Base-by-base conservation (phyloP, 1,140 invertebrate species). In the Dolichoris vasculosae region DNA sequence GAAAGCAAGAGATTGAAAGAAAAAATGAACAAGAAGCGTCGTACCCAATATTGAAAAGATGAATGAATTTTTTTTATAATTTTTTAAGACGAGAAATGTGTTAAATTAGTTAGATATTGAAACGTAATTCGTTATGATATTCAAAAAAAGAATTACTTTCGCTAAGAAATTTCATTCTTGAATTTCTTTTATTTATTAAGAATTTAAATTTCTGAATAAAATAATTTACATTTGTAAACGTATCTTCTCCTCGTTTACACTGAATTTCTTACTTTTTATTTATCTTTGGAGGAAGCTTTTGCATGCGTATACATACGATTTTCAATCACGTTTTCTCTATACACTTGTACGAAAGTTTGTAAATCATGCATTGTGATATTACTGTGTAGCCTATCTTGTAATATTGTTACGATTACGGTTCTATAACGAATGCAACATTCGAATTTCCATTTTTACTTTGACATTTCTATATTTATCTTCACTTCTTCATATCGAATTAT, bases 281-380 rank as follows among this genome's bases (percentile, higher is more conserved):
- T 35, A 35, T 82, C 26, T 67, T 30, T 80, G n/a, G 38, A 64
- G 23, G 26, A 76, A 85, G 59, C 69, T 79, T 76, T 82, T 82
- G 59, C 85, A 75, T 83, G 84, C 26, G 8, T 69, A 51, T 63
- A 59, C 86, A 89, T 88, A 89, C 67, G 82, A 77, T 88, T 90
- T 89, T 89, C 87, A 89, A 89, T 90, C 90, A 89, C 59, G 78
- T 78, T 86, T 78, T 86, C 71, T 86, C 73, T 90, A 85, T 89
- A 92, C 90, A 90, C 88, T 91, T 91, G 89, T 92, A 91, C 84
- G 90, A 92, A 92, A 89, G 81, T 86, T 93, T 92, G 88, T 91
- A 91, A 93, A 93, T 93, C 92, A 93, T 93, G 91, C 92, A 93
- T 93, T 93, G 92, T 93, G 92, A 93, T 93, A 93, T 93, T 93